Percentiles rank a stretch among this genome's conserved stretches.
Conservation (phyloP, 2,888 invertebrate genomes). For the Anticlea derivata region DNA sequence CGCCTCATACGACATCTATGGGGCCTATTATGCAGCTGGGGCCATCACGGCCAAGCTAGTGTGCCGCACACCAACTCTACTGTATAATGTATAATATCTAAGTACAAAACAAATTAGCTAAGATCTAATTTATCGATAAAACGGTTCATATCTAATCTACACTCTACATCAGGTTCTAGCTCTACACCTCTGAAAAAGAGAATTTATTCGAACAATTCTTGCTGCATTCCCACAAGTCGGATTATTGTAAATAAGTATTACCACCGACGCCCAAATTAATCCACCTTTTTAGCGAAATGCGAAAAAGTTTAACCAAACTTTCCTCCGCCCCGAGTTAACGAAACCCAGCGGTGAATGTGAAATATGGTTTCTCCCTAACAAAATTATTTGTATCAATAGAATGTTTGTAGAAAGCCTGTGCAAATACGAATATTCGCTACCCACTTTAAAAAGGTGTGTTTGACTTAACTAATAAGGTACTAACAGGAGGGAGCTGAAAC, state of each 20-base stretch:
- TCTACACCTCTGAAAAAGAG: conserved; percentile 63
- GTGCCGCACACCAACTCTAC: no score
- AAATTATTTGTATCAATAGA: conserved; percentile 81
- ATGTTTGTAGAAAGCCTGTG: conserved; percentile 66
- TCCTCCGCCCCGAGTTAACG: conserved; percentile 51
- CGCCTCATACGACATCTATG: no score
- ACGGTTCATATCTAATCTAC: conserved; percentile 43
- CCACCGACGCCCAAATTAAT: conserved; percentile 75
- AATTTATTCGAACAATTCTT: conserved; percentile 76
- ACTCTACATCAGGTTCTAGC: no score
- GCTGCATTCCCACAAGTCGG: conserved; percentile 70
- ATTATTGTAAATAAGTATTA: conserved; percentile 83
- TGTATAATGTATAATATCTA: no score
- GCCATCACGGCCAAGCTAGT: no score
- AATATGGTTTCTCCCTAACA: conserved; percentile 67
- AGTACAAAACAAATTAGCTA: no score
- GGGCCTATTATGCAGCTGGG: no score
- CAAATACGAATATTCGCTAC: conserved; percentile 68
- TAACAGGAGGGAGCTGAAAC: conserved; percentile 44
- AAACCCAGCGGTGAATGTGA: conserved; percentile 66
- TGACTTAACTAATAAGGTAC: conserved; percentile 79
- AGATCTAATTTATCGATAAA: conserved; percentile 14
- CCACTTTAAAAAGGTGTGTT: conserved; percentile 77
- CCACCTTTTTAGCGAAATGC: conserved; percentile 75
- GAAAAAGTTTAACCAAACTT: conserved; percentile 77